phyloP scores from a whole-genome alignment of 2,113 vertebrate genomes.

The Pampusana beccarii region DNA sequence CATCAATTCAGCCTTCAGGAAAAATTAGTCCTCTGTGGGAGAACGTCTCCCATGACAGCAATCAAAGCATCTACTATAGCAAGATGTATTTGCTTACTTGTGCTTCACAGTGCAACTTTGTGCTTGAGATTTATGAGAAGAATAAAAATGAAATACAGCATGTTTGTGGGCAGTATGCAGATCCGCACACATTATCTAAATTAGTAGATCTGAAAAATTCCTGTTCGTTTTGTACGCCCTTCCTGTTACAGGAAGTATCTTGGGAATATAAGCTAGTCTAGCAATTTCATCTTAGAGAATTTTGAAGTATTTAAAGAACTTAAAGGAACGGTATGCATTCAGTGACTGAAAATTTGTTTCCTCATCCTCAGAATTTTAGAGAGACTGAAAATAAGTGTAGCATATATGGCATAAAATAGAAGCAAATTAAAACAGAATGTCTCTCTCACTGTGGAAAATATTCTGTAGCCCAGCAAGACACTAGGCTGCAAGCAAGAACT shows the following conservation, averaged over 20 bases:
- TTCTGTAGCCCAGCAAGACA: not conserved
- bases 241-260: not conserved
- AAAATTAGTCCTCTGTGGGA: constrained; percentile 47
- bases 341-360: not conserved
- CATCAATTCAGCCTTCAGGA: constrained; percentile 20
- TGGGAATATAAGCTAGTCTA: not conserved
- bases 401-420: not conserved
- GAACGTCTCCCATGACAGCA: not conserved
- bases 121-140: constrained; percentile 19
- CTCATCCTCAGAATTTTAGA: not conserved
- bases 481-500: not conserved
- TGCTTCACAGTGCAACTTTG: constrained; percentile 41
- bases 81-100: constrained; percentile 52
- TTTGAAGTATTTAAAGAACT: not conserved
- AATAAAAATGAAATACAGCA: constrained; percentile 48
- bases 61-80: constrained; percentile 4
- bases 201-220: constrained; percentile 38
- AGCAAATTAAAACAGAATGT: not conserved
- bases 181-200: constrained; percentile 1
- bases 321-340: not conserved
- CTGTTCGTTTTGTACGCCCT: not conserved
- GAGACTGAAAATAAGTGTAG: not conserved
- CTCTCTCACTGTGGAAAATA: not conserved
- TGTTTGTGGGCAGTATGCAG: constrained; percentile 24
- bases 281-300: not conserved